Evolutionary conservation across 2,888 invertebrate species (phyloP), one percentile per base, ranked within the genome.

Genomic region (Mantis religiosa): DNA sequence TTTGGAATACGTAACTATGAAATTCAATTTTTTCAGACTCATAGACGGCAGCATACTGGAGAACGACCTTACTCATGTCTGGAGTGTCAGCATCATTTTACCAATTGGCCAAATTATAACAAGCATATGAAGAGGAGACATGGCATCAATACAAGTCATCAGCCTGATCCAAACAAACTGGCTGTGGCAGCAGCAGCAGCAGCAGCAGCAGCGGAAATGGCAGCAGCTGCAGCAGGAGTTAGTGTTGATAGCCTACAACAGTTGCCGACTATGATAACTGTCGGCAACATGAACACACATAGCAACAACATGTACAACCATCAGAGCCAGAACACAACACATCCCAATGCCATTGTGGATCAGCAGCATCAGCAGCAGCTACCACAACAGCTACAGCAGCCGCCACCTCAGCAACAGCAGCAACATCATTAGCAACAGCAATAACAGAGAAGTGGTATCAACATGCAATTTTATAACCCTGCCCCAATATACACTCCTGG

Each of bases 51-150:
- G 91, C 97, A 97, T 91, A 96, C 96, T 0, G 94, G 94, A 0
- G 96, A 95, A 82, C 94, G 96, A 71, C 97, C 97, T 0, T 97
- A 97, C 92, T 95, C 95, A 0, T 97, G 97, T 91, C 92, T 95
- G 81, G 95, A 96, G 90, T 97, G 97, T 91, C 95, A 96, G 89
- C 95, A 95, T 92, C 95, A 96, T 91, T 97, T 97, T 91, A 96
- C 97, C 0, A 97, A 97, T 92, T 97, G 97, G 97, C 96, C 97
- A 0, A 97, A 97, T 93, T 97, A 96, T 91, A 97, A 97, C 91
- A 97, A 97, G 91, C 97, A 97, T 92, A 96, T 97, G 96, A 97
- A 96, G 93, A 93, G 97, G 41, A 93, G 96, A 47, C 97, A 97
- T 90, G 95, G 95, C 81, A 94, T 95, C 90, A 95, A 95, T 90